Conservation (phyloP, 2,113 vertebrate species). For the Hiodon tergisus region DNA sequence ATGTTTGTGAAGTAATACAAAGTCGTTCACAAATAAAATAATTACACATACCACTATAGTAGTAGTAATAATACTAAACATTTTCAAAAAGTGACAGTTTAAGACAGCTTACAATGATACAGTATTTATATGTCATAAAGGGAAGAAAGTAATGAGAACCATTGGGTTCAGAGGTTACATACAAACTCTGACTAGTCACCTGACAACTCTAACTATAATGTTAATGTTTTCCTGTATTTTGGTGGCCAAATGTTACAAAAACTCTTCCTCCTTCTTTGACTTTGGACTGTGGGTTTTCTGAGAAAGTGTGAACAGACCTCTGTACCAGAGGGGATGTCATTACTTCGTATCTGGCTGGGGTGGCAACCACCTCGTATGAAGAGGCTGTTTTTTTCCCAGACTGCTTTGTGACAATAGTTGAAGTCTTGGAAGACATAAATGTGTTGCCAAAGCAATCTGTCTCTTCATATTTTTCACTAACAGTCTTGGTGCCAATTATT, state of each 20-base stretch:
- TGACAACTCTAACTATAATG: constrained; percentile 13
- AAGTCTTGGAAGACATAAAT: constrained; percentile 64
- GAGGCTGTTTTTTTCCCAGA: constrained; percentile 59
- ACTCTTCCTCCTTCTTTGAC: constrained; percentile 60
- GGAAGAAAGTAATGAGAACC: constrained; percentile 29
- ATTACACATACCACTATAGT: constrained; percentile 4
- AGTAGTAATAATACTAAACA: constrained; percentile 5
- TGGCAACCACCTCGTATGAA: constrained; percentile 52
- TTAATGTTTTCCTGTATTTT: constrained; percentile 53
- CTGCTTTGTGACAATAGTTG: constrained; percentile 70
- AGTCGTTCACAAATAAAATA: constrained; percentile 23
- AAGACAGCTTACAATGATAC: constrained; percentile 5
- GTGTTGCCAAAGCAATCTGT: constrained; percentile 68
- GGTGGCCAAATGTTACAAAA: constrained; percentile 69
- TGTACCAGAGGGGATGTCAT: constrained; percentile 57
- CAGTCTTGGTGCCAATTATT: constrained; percentile 56
- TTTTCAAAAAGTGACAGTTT: constrained; percentile 9
- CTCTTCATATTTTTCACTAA: constrained; percentile 72
- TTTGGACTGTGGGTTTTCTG: constrained; percentile 45
- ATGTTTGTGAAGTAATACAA: not conserved
- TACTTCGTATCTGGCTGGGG: constrained; percentile 56
- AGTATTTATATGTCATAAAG: constrained; percentile 31
- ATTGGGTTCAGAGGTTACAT: constrained; percentile 34
- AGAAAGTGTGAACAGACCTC: constrained; percentile 53
- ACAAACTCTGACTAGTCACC: constrained; percentile 29